These are phyloP conservation scores for Hippasteria phrygiana DNA, from an alignment of 53 echinoderm and acorn worm genomes.

Conservation along the genomic window DNA sequence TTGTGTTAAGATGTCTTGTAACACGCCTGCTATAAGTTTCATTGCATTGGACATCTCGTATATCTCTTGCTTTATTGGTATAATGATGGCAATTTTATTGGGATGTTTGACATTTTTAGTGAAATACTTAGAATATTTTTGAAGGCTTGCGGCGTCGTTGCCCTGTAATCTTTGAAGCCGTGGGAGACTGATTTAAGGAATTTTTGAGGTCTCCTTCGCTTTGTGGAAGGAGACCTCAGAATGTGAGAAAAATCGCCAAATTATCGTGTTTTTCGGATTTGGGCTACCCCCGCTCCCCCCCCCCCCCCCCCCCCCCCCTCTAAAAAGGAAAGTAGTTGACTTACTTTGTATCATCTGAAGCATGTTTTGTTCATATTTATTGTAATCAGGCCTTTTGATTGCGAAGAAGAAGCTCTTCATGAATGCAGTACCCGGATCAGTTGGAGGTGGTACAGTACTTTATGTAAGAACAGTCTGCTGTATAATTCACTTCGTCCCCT, in stretches of 20 bases:
- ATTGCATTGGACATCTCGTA: background rate
- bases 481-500: background rate
- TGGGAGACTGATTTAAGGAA: background rate
- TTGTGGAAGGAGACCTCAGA: too few relatives aligned
- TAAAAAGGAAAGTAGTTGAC: too few relatives aligned
- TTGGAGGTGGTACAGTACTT: conserved; percentile 94
- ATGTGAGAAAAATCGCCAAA: too few relatives aligned
- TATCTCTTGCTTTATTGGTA: background rate
- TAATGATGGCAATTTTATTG: background rate
- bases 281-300: too few relatives aligned
- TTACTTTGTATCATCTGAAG: background rate
- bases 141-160: background rate
- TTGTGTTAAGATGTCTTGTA: background rate
- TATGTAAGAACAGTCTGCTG: conserved; percentile 69
- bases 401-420: conserved; percentile 94
- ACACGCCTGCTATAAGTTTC: background rate
- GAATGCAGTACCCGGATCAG: conserved; percentile 82
- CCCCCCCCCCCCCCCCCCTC: too few relatives aligned
- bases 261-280: too few relatives aligned
- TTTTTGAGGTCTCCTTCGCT: background rate
- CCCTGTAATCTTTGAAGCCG: background rate
- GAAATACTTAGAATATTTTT: background rate
- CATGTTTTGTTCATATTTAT: background rate
- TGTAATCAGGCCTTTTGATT: conserved; percentile 79
- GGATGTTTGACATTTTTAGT: background rate